A percentile compares a stretch with the other conserved stretches of the same genome.
Evolutionary conservation across 2,797 vertebrate genomes (phyloP).

Genomic region (Sebastes jordani): DNA sequence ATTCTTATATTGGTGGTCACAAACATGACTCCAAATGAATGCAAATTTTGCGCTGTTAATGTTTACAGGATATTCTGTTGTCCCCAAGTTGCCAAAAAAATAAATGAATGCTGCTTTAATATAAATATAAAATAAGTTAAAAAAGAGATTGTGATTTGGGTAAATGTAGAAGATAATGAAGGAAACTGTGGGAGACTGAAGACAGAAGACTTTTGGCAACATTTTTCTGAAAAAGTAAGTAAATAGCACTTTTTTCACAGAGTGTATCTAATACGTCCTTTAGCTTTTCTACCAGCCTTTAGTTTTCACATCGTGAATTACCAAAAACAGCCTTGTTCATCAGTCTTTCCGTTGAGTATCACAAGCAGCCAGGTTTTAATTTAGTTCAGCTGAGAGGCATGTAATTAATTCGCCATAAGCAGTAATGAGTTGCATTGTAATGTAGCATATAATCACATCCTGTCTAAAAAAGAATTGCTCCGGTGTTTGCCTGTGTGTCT

Average conservation of each 20-base stretch:
- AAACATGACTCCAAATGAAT: no score
- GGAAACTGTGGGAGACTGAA: background rate
- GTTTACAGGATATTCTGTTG: no score
- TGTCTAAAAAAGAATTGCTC: slow-evolving; percentile 44
- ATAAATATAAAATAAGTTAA: background rate
- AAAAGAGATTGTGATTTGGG: background rate
- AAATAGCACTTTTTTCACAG: background rate
- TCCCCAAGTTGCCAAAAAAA: no score
- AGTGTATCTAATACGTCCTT: background rate
- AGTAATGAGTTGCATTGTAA: slow-evolving; percentile 71
- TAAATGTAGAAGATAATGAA: background rate
- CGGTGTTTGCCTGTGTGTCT: slow-evolving; percentile 41
- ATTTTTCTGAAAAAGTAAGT: background rate
- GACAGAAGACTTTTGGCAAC: background rate
- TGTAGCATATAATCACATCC: slow-evolving; percentile 66
- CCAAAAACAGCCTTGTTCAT: slow-evolving; percentile 57
- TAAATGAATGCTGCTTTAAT: no score
- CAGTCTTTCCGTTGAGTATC: slow-evolving; percentile 59
- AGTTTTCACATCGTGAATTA: slow-evolving; percentile 25
- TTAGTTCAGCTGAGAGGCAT: slow-evolving; percentile 66
- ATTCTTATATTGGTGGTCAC: no score
- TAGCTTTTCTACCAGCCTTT: slow-evolving; percentile 14
- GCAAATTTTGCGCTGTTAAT: no score
- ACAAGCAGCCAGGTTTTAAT: slow-evolving; percentile 67
- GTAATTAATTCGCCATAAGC: slow-evolving; percentile 74